Percentiles rank a stretch among this genome's conserved stretches.
These are phyloP conservation scores for Reticulitermes speratus DNA, from an alignment of 1,140 invertebrate species.

Conservation along the genomic window DNA sequence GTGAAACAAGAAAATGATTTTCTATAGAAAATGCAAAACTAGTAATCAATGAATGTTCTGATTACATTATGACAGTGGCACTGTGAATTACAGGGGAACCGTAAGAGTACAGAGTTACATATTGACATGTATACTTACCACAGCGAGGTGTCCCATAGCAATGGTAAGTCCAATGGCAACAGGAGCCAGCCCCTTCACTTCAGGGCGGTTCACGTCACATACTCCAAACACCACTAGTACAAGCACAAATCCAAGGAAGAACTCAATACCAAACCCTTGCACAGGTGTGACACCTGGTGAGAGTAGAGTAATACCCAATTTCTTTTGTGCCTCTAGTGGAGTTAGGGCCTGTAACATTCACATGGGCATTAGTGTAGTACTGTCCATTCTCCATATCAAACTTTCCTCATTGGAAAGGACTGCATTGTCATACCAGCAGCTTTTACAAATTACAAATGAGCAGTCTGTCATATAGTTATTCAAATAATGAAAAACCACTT, in stretches of 20 bases:
- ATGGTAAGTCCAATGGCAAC: conserved; percentile 88
- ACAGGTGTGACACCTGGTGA: conserved; percentile 57
- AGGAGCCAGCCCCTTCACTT: conserved; percentile 78
- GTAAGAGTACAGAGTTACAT: background rate
- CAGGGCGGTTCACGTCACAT: conserved; percentile 68
- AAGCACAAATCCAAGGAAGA: conserved; percentile 85
- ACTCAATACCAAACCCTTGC: conserved; percentile 86
- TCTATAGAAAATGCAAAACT: too few relatives aligned
- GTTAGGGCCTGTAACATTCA: conserved; percentile 57
- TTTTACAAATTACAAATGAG: too few relatives aligned
- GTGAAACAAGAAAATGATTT: too few relatives aligned
- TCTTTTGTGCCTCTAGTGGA: conserved; percentile 56
- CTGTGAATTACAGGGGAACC: background rate
- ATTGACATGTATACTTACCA: conserved; percentile 55
- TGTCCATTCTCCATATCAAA: too few relatives aligned
- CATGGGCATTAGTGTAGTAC: too few relatives aligned
- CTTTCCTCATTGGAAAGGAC: too few relatives aligned
- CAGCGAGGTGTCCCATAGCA: conserved; percentile 81
- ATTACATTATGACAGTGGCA: too few relatives aligned
- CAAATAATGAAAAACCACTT: too few relatives aligned
- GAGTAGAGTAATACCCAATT: conserved; percentile 62
- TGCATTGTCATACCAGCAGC: too few relatives aligned
- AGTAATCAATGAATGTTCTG: too few relatives aligned
- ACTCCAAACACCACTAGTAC: conserved; percentile 87
- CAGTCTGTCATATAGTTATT: too few relatives aligned